Evolutionary conservation across 2,797 vertebrate species (phyloP).

Genomic region (Crocidura indochinensis): DNA sequence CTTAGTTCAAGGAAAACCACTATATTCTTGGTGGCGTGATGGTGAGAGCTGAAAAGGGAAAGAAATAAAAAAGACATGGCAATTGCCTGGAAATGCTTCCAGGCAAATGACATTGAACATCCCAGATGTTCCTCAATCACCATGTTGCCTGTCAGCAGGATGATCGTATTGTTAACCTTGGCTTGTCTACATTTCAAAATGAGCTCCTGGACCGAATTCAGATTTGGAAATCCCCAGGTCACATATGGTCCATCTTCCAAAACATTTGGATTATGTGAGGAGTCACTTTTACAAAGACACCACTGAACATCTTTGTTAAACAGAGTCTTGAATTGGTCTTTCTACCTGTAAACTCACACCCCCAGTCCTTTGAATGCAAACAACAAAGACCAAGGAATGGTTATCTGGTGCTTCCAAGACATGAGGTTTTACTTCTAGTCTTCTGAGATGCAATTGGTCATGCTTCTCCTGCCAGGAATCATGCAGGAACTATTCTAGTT

Average conservation of each 20-base stretch:
- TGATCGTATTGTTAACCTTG: slow-evolving; percentile 90
- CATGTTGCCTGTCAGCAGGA: slow-evolving; percentile 88
- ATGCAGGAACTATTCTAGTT: too few relatives aligned
- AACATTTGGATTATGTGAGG: slow-evolving; percentile 92
- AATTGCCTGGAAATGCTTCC: slow-evolving; percentile 73
- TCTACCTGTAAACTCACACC: slow-evolving; percentile 93
- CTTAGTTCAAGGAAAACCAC: slow-evolving; percentile 95
- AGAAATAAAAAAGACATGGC: slow-evolving; percentile 90
- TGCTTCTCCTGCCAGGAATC: too few relatives aligned
- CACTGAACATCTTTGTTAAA: slow-evolving; percentile 95
- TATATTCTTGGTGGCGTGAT: slow-evolving; percentile 94
- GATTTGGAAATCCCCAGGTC: slow-evolving; percentile 97
- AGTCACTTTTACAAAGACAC: slow-evolving; percentile 92
- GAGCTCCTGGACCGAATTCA: slow-evolving; percentile 96
- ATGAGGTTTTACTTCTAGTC: slow-evolving; percentile 86
- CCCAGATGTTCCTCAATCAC: slow-evolving; percentile 96
- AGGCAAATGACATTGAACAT: slow-evolving; percentile 95
- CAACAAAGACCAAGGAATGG: slow-evolving; percentile 93
- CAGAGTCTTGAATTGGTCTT: slow-evolving; percentile 92
- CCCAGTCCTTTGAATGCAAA: slow-evolving; percentile 93
- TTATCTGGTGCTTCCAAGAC: slow-evolving; percentile 88
- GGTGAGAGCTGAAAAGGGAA: slow-evolving; percentile 94
- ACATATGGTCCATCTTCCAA: slow-evolving; percentile 94
- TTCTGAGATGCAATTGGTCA: too few relatives aligned
- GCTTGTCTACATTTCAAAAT: slow-evolving; percentile 96